Evolutionary conservation across 1,140 invertebrate species (phyloP), one percentile per base, ranked within the genome.

Genomic region (Asbolus verrucosus): DNA sequence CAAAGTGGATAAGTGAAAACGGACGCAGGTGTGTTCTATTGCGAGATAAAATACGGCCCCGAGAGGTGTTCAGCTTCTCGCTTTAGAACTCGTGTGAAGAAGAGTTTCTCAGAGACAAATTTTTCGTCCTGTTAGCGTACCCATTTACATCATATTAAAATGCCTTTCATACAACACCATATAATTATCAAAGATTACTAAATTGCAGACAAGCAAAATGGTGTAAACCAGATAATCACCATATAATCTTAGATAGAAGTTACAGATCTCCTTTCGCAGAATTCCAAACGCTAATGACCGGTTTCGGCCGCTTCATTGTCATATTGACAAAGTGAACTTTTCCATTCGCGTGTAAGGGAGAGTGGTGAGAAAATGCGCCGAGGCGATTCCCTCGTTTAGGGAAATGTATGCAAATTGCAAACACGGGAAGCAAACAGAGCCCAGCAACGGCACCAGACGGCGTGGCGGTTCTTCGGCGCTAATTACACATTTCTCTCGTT

Each of bases 131-230:
- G 19, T n/a, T n/a, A n/a, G 46, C 46, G 24, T 36, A 9, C 19
- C 18, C 21, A 54, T 54, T 54, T 54, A 54, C 46, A 54, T 54
- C 19, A 14, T 54, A 54, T 54, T 54, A 54, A 54, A 54, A 54
- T 54, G 46, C 46, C 46, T 54, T 27, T 6, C 8, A n/a, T 14
- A 8, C 46, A 24, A 13, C 46, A 54, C 46, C 21, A 54, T 54
- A 54, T 54, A 54, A 54, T 54, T 54, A 54, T 54, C 21, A 54
- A 54, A 54, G 46, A 54, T 54, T 54, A 54, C 46, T 54, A 54
- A 54, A 54, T 54, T 54, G 46, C 46, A 54, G 46, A 24, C 46
- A 54, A 54, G 46, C 46, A 54, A 54, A 54, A 54, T 54, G 46
- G 46, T 54, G 46, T 54, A 54, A 54, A 54, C 46, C 46, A 54